Base-by-base conservation (phyloP, 1,140 invertebrate genomes). In the Diprion similis region DNA sequence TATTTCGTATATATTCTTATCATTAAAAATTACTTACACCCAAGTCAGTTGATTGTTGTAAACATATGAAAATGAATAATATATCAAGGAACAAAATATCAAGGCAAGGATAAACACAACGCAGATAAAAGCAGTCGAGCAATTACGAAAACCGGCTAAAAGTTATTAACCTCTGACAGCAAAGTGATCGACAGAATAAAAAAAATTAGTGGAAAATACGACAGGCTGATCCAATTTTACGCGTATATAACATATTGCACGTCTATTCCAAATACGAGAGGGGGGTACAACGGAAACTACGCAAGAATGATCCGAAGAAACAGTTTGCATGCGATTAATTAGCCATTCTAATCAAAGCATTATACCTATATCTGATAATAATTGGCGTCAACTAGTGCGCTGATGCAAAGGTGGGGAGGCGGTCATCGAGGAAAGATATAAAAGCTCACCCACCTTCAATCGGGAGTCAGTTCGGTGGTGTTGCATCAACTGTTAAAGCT, bases 381-480 rank as follows among this genome's bases (percentile, higher is more conserved):
- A 75, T 13, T 47, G 67, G 76, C 46, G 71, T 67, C 68, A 74
- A 72, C 70, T 64, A 76, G 48, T 48, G 72, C 7, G 9, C n/a
- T 59, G 46, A n/a, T 37, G 19, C 46, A 64, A 70, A 18, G 73
- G 71, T 71, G 79, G 80, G 80, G 79, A 78, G 74, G 47, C n/a
- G 66, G 70, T 72, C 51, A 70, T 73, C 65, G 18, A 51, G 64
- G 51, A 45, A 70, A 76, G 77, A 84, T 86, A 88, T 88, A 87
- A 86, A 85, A 83, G 82, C 75, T 75, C 68, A 71, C 71, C 71
- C 72, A 66, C n/a, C 8, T 46, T 15, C 46, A 8, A 15, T 15
- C 72, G 10, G 45, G 66, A 73, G 74, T 18, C 80, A 87, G 87
- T 88, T 84, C 80, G 79, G 81, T 85, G 81, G 80, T 86, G 71